Base-by-base conservation (phyloP, 2,113 vertebrate genomes). In the Oxyruncus cristatus region DNA sequence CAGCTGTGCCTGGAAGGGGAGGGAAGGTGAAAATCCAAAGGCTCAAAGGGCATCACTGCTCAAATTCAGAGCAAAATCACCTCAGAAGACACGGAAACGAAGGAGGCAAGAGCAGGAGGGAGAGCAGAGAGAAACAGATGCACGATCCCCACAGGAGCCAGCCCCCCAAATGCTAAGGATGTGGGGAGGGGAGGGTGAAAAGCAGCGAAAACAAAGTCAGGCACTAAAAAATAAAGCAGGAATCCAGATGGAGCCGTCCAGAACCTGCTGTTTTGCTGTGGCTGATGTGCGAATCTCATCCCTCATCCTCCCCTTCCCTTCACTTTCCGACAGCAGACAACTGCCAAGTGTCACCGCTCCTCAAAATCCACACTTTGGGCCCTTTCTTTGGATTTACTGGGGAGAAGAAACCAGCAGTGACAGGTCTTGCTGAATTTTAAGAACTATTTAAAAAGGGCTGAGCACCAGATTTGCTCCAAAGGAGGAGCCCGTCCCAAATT, bases 171-270 rank as follows among this genome's bases (percentile, higher is more conserved):
- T n/a, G 35, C 47, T 50, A 27, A 73, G 46, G 56, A 62, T n/a
- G 42, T 4, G 7, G 3, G 44, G 32, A 78, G 8, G 19, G 47
- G 58, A 66, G 49, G 22, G 23, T 23, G 27, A 24, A 68, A 80
- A 87, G 37, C 5, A 3, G 18, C 49, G 78, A 88, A 89, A 88
- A 93, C 39, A 73, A 73, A 94, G 67, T 9, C 87, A 71, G 46
- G 55, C 11, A 0, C 13, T 1, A 5, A 56, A 65, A 88, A 96
- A 56, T 7, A 1, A 44, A 89, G 94, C 92, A 80, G 59, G 95
- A 47, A 93, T 93, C 91, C 97, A 96, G 97, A 97, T 96, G 97
- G 97, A 82, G 85, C 79, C 44, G 8, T 88, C 88, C 93, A 39
- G 52, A 58, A 39, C 92, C 94, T 27, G 82, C 86, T 47, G 88